Conservation (phyloP, 2,888 invertebrate species). For the Acanthopleura granulata region DNA sequence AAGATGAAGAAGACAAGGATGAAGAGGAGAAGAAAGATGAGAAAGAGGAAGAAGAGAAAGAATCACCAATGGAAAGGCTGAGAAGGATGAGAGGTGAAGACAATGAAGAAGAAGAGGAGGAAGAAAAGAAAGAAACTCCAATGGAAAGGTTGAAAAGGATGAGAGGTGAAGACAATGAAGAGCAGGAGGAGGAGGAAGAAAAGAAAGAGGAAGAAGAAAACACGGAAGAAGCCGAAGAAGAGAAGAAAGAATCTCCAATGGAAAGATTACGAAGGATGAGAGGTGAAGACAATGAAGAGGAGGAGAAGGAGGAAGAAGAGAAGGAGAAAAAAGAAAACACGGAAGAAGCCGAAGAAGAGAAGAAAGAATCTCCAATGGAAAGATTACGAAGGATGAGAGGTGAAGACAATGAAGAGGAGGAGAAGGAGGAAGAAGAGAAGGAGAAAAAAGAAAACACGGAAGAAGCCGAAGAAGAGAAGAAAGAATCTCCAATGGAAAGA, state of each 20-base stretch:
- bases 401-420: slow-evolving; percentile 2
- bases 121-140: background rate
- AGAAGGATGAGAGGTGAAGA: background rate
- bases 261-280: slow-evolving; percentile 6
- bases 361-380: background rate
- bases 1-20: slow-evolving; percentile 4
- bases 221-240: background rate
- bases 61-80: background rate
- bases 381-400: background rate
- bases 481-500: background rate
- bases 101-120: slow-evolving; percentile 2
- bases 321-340: no score
- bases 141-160: background rate
- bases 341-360: no score
- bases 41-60: background rate
- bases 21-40: background rate
- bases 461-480: background rate
- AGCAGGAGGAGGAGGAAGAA: background rate
- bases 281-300: slow-evolving; percentile 5
- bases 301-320: slow-evolving; percentile 2
- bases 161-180: background rate
- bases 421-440: slow-evolving; percentile 14
- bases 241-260: slow-evolving; percentile 3
- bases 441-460: background rate
- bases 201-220: background rate